Base-by-base conservation (phyloP, 92 coral and sea anemone species). In the Epizoanthus rinbou region DNA sequence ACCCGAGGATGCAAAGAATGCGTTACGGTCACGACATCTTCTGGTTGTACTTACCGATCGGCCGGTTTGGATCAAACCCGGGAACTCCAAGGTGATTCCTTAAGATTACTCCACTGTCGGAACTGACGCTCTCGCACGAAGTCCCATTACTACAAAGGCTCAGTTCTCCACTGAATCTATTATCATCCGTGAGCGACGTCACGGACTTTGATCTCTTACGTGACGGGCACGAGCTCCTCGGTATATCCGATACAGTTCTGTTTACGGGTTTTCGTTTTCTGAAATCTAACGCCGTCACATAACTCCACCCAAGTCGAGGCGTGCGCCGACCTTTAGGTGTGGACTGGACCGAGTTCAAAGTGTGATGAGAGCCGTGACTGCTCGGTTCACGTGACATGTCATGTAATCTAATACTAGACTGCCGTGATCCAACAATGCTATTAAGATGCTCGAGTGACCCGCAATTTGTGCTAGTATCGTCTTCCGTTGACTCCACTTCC, bases 231-330 rank as follows among this genome's bases (percentile, higher is more conserved):
- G 88, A 71, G 64, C 80, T 80, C 41, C 81, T 57, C 4, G 94
- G 94, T 76, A 91, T 89, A 56, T 93, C 95, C 33, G 98, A 93
- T 21, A 88, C 92, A 33, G 98, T 89, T 54, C 98, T 86, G n/a
- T 91, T 93, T 9, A 93, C 85, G 47, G 88, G 76, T 31, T 78
- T 62, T 21, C 82, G 58, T 78, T 78, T 78, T 37, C 82, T 62
- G 69, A 78, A 78, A 59, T 78, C 82, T 10, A 89, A 86, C 1
- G 90, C 86, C 5, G 87, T 80, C 28, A 79, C 87, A 22, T 92
- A 87, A 17, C 87, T 87, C 73, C 86, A 84, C 25, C 87, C 87
- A 39, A 93, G 80, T 19, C 86, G 94, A 8, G 97, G 93, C 28
- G 88, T 79, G 28, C 89, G 81, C 13, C 88, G 86, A 15, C 78